phyloP scores from a whole-genome alignment of 2,888 invertebrate species.

The Hirtodrosophila cameraria region DNA sequence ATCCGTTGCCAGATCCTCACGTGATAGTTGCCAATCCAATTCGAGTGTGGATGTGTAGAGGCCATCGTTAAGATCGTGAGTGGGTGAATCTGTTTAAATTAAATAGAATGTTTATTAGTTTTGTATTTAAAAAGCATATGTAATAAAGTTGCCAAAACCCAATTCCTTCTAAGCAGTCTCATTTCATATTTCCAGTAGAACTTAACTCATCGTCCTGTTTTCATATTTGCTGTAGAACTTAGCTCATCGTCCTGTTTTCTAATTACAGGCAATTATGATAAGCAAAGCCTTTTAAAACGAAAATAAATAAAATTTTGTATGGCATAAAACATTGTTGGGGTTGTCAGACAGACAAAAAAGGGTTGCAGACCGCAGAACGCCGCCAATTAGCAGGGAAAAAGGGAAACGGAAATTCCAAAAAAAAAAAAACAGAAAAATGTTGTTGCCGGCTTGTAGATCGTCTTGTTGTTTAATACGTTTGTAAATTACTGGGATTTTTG shows the following conservation, averaged over 20 bases:
- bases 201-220: constrained; percentile 3
- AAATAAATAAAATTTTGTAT: constrained; percentile 44
- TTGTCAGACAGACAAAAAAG: constrained; percentile 26
- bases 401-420: constrained; percentile 36
- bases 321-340: constrained; percentile 32
- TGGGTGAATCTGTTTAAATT: constrained; percentile 85
- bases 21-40: constrained; percentile 87
- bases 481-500: constrained; percentile 37
- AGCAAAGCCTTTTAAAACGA: constrained; percentile 42
- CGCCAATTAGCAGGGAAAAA: constrained; percentile 50
- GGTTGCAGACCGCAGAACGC: constrained; percentile 49
- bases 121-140: background rate
- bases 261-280: constrained; percentile 60
- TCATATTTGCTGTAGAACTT: constrained; percentile 44
- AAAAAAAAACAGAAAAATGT: constrained; percentile 38
- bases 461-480: constrained; percentile 22
- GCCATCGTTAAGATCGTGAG: constrained; percentile 85
- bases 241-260: constrained; percentile 13
- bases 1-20: constrained; percentile 88
- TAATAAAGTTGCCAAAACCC: too few relatives aligned
- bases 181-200: constrained; percentile 13
- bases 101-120: constrained; percentile 21
- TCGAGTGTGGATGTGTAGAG: constrained; percentile 88
- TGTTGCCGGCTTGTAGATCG: constrained; percentile 45
- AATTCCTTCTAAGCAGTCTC: too few relatives aligned